phyloP scores from a whole-genome alignment of 2,113 vertebrate species.

The Microcebus tavaratra region DNA sequence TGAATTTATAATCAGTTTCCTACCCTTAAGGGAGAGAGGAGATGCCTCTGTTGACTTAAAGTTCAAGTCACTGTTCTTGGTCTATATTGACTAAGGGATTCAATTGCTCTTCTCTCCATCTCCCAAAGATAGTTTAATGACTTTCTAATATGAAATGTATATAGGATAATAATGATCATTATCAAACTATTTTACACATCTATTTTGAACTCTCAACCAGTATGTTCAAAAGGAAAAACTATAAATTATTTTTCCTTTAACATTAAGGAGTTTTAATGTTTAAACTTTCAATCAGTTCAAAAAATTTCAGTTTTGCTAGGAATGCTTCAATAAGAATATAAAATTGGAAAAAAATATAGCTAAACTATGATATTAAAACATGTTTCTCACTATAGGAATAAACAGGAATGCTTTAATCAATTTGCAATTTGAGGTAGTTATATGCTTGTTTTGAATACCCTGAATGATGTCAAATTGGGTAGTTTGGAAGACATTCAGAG shows the following conservation, averaged over 20 bases:
- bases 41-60: background rate
- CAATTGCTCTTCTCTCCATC: background rate
- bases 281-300: background rate
- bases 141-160: background rate
- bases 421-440: constrained; percentile 36
- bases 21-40: background rate
- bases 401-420: constrained; percentile 34
- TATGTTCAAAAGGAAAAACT: background rate
- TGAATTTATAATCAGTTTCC: background rate
- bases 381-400: background rate
- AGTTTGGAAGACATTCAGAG: background rate
- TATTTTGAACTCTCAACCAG: background rate
- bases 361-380: background rate
- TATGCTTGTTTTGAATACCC: background rate
- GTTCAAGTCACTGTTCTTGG: background rate
- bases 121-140: background rate
- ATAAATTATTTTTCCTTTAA: background rate
- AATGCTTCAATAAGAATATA: background rate
- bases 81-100: background rate
- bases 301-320: background rate
- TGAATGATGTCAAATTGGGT: background rate
- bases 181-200: background rate
- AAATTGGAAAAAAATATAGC: constrained; percentile 11
- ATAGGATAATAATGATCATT: background rate
- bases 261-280: background rate